Evolutionary conservation across 2,797 vertebrate species (phyloP).

Genomic region (Malurus splendens): DNA sequence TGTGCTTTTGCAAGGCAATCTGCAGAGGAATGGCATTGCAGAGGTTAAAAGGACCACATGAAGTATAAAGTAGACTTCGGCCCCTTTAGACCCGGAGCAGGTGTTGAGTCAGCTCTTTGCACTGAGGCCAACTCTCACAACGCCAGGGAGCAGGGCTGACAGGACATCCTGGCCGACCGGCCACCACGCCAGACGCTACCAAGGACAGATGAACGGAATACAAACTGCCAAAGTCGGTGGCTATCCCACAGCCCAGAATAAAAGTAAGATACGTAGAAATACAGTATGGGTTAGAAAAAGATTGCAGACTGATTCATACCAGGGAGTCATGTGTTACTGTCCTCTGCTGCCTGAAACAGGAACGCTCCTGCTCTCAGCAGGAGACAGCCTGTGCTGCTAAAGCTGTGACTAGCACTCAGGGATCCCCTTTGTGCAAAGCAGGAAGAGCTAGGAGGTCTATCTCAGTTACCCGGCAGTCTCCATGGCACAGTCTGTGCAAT

Average conservation of each 20-base stretch:
- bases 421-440: background rate
- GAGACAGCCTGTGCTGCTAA: background rate
- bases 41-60: background rate
- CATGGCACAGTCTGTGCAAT: background rate
- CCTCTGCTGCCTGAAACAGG: constrained; percentile 11
- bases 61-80: constrained; percentile 28
- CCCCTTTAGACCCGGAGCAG: background rate
- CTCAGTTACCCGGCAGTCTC: background rate
- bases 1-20: background rate
- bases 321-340: background rate
- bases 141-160: background rate
- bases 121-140: background rate
- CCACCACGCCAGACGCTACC: background rate
- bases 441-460: background rate
- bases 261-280: background rate
- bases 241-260: background rate
- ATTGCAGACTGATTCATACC: background rate
- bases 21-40: background rate
- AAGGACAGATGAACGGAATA: background rate
- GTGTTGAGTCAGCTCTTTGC: constrained; percentile 32
- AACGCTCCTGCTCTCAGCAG: background rate
- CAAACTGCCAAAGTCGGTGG: background rate
- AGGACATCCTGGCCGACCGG: background rate
- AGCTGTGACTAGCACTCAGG: background rate
- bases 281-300: background rate